Evolutionary conservation across 1,140 invertebrate species (phyloP), one percentile per base, ranked within the genome.

Genomic region (Hylyphantes graminicola): DNA sequence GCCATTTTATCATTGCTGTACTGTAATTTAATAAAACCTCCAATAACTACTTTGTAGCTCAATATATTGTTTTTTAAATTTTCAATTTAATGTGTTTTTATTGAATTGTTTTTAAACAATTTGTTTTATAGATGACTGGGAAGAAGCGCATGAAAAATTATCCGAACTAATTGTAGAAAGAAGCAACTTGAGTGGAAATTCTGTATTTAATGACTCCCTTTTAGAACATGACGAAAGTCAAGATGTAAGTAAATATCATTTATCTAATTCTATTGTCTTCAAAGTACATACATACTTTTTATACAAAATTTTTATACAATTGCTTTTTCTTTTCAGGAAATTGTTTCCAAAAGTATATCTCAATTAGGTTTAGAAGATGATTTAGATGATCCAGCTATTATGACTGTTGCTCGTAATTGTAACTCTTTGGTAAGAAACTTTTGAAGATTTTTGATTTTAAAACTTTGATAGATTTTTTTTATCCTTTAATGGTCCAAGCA

Each of bases 281-380:
- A 35, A 35, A 2, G 35, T 35, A 35, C 5, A n/a, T n/a, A n/a
- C n/a, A 35, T 35, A 35, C 35, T 35, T 35, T 35, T 35, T 35
- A 5, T 35, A 35, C 35, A 2, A 35, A 35, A 35, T 35, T 35
- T 35, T 17, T 51, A 5, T 35, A 35, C 17, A n/a, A n/a, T 35
- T 55, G 21, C 7, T 35, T 78, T 55, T 57, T 1, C 15, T 15
- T 74, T 79, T 55, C 57, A 85, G 85, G 77, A 85, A 81, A 81
- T 85, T 15, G 70, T 85, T 11, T 72, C 75, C 68, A 77, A 85
- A 73, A 85, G 85, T 53, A 80, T 85, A 57, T 85, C 85, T n/a
- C 85, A 85, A 57, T 17, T 85, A 15, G 85, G 85, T 1, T 76
- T 85, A 70, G 85, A 85, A 81, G 85, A 85, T 85, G 85, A 85